These are phyloP conservation scores for Microcebus murinus DNA, from an alignment of 2,113 vertebrate genomes.

Conservation along the genomic window DNA sequence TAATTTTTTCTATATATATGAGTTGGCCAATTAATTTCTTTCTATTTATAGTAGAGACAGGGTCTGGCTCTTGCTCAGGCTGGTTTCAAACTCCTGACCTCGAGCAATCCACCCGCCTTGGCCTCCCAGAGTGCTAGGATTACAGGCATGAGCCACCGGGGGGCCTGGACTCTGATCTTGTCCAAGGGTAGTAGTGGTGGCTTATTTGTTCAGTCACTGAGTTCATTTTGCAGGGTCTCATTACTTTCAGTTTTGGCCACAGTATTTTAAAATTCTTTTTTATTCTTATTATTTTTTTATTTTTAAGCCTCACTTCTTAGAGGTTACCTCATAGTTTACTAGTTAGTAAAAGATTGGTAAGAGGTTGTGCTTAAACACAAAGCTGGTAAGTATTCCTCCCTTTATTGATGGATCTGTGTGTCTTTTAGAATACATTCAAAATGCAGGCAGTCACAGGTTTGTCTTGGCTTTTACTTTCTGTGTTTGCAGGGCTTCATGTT, in stretches of 20 bases:
- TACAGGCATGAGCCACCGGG: too few species aligned
- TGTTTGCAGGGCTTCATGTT: background rate
- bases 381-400: background rate
- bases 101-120: too few species aligned
- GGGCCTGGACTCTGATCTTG: too few species aligned
- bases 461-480: background rate
- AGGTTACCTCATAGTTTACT: background rate
- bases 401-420: background rate
- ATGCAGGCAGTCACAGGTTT: background rate
- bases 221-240: background rate
- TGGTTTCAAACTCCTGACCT: too few species aligned
- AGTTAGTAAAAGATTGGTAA: background rate
- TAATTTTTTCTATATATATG: too few species aligned
- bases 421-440: background rate
- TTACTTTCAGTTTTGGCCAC: background rate
- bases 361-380: background rate
- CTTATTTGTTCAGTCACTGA: background rate
- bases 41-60: too few species aligned
- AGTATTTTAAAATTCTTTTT: background rate
- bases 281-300: background rate
- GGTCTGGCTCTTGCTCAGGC: too few species aligned
- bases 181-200: background rate
- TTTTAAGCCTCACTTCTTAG: background rate
- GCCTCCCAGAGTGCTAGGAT: too few species aligned
- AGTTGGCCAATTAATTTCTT: too few species aligned